Conservation (phyloP, 1,140 invertebrate species). For the Drosophila nigromelanica region DNA sequence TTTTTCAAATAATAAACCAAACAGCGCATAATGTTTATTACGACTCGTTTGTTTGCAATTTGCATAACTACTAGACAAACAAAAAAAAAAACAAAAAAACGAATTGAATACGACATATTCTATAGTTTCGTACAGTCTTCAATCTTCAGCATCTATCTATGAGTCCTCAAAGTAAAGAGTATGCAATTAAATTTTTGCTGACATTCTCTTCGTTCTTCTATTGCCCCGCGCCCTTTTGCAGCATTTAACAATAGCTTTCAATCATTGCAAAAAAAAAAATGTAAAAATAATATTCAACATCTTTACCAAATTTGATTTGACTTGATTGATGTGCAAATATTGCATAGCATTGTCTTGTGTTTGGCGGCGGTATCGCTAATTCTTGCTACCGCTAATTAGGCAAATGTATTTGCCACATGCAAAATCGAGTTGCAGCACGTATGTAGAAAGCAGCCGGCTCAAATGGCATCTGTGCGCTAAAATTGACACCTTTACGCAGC, state of each 20-base stretch:
- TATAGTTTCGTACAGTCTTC: conserved; percentile 2
- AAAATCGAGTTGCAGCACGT: conserved; percentile 5
- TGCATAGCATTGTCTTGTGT: conserved; percentile 20
- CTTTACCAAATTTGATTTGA: conserved; percentile 72
- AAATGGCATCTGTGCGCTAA: conserved; percentile 77
- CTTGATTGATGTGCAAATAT: conserved; percentile 79
- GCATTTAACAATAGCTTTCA: conserved; percentile 62
- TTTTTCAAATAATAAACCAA: conserved; percentile 67
- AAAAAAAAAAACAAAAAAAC: conserved; percentile 22
- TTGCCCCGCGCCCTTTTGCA: conserved; percentile 12
- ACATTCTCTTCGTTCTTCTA: conserved; percentile 40
- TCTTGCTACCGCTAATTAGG: conserved; percentile 63
- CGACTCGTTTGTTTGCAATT: conserved; percentile 70
- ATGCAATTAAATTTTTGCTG: conserved; percentile 69
- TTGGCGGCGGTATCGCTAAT: conserved; percentile 2
- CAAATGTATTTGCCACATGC: conserved; percentile 19
- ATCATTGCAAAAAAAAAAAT: conserved; percentile 43
- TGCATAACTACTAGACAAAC: conserved; percentile 53
- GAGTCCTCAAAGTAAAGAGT: conserved; percentile 44
- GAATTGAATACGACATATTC: conserved; percentile 26
- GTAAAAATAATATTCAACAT: conserved; percentile 23
- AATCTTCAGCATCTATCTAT: conserved; percentile 4
- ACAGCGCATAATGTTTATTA: conserved; percentile 66
- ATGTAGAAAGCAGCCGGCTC: conserved; percentile 53
- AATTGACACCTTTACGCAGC: conserved; percentile 80